Percentiles rank a stretch among this genome's conserved stretches.
phyloP scores from a whole-genome alignment of 2,113 vertebrate genomes.

The Irena cyanogastra region DNA sequence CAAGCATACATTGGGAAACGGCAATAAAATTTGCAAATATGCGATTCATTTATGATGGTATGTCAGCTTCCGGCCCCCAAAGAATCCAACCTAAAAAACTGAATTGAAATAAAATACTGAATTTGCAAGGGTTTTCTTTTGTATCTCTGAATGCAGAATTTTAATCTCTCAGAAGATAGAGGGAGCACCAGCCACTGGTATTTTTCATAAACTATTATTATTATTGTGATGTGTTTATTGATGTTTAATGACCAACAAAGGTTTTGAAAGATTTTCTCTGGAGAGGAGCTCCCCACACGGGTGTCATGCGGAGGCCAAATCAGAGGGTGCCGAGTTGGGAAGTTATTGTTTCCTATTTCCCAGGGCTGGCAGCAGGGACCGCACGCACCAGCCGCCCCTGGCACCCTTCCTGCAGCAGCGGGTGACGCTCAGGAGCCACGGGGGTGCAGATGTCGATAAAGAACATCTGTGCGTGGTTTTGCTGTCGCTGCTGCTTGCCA shows the following conservation, averaged over 20 bases:
- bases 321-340: background rate
- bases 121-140: background rate
- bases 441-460: background rate
- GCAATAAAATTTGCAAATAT: background rate
- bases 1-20: background rate
- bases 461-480: background rate
- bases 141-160: background rate
- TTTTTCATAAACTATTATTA: background rate
- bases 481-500: background rate
- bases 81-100: background rate
- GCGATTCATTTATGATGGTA: background rate
- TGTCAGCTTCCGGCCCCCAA: background rate
- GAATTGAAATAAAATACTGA: background rate
- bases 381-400: background rate
- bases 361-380: background rate
- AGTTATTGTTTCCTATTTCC: background rate
- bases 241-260: background rate
- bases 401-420: background rate
- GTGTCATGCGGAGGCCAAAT: background rate
- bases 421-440: background rate
- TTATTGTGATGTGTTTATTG: background rate
- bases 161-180: background rate
- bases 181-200: background rate
- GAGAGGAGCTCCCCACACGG: background rate
- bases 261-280: background rate